A percentile compares a stretch with the other conserved stretches of the same genome.
Evolutionary conservation across 2,888 invertebrate species (phyloP).

Genomic region (Megalurothrips usitatus): DNA sequence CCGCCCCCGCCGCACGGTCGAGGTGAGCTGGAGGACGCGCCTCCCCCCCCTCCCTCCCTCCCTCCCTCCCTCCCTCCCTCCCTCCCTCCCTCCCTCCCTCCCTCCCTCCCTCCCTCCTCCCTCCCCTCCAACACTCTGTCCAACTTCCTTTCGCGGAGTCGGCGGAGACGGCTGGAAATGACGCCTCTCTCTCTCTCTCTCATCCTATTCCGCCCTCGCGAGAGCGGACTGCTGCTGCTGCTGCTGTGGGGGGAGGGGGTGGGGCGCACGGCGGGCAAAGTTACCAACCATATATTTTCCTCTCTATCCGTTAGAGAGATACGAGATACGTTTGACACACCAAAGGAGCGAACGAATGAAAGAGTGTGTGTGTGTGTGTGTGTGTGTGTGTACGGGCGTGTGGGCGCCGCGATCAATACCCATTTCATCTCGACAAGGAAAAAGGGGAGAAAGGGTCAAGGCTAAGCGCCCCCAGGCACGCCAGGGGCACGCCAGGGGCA

Average conservation of each 20-base stretch:
- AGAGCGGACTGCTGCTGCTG: neutral
- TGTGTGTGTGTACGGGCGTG: neutral
- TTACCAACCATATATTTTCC: too few species aligned
- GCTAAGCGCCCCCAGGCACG: neutral
- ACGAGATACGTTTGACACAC: too few species aligned
- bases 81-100: too few species aligned
- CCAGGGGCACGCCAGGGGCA: neutral
- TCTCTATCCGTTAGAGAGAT: too few species aligned
- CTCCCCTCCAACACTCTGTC: neutral
- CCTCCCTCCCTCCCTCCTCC: neutral
- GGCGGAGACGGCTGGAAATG: too few species aligned
- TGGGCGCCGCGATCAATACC: neutral
- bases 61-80: too few species aligned
- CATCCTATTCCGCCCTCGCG: neutral
- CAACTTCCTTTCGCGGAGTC: neutral
- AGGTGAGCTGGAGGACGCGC: neutral
- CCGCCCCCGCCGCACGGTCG: too few species aligned
- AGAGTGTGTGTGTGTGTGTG: neutral
- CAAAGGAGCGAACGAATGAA: neutral
- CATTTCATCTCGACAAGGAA: neutral
- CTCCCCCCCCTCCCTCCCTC: neutral
- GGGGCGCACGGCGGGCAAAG: neutral
- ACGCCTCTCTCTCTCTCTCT: neutral
- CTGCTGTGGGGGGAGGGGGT: neutral
- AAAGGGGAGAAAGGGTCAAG: neutral